phyloP scores from a whole-genome alignment of 2,797 vertebrate species.

The Synaphobranchus kaupii region DNA sequence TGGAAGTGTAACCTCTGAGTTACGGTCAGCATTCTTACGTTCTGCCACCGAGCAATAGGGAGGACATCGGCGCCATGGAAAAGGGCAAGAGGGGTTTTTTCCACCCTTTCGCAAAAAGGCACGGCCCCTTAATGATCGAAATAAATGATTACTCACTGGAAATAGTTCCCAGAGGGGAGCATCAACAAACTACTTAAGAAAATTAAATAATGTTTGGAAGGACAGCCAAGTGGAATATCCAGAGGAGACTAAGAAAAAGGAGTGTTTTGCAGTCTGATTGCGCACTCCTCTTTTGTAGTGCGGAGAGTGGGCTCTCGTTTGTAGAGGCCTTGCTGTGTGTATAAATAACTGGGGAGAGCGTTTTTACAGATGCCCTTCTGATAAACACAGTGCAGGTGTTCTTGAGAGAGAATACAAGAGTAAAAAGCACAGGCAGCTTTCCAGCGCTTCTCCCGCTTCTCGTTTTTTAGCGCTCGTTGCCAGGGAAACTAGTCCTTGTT shows the following conservation, averaged over 20 bases:
- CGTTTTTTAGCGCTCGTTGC: constrained; percentile 72
- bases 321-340: not conserved
- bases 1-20: not conserved
- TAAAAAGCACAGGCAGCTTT: not conserved
- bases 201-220: not conserved
- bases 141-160: not conserved
- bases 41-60: not conserved
- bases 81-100: not conserved
- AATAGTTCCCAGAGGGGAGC: not conserved
- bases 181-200: not conserved
- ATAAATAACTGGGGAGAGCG: not conserved
- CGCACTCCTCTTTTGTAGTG: constrained; percentile 34
- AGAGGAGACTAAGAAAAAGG: not conserved
- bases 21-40: not conserved
- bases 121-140: constrained; percentile 3
- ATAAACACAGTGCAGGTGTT: constrained; percentile 12
- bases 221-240: not conserved
- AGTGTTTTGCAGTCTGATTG: constrained; percentile 26
- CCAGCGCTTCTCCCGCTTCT: constrained; percentile 16
- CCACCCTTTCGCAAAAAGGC: not conserved
- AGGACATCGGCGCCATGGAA: not conserved
- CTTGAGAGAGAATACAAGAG: constrained; percentile 27
- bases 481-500: constrained; percentile 78
- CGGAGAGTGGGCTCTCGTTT: constrained; percentile 48
- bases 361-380: not conserved